Percentiles rank a stretch among this genome's conserved stretches.
Evolutionary conservation across 2,113 vertebrate genomes (phyloP).

Genomic region (Enhydra lutris): DNA sequence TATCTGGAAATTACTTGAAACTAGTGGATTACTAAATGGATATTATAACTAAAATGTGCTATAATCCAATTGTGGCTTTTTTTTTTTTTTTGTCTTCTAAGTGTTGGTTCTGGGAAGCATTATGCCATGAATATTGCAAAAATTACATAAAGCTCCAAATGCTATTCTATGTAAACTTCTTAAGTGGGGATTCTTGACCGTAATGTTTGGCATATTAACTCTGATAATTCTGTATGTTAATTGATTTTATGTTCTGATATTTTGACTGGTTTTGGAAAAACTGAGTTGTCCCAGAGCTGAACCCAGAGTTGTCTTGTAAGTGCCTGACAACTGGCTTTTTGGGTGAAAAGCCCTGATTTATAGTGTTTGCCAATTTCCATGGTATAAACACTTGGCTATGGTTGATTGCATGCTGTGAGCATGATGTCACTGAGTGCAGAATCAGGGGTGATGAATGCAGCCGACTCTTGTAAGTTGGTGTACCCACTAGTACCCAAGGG

Average conservation of each 20-base stretch:
- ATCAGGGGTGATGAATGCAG: background rate
- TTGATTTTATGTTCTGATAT: background rate
- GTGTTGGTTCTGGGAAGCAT: background rate
- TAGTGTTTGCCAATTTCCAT: background rate
- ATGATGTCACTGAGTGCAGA: background rate
- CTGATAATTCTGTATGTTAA: background rate
- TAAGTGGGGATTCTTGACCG: background rate
- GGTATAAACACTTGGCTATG: background rate
- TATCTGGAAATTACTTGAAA: slow-evolving; percentile 57
- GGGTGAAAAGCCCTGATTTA: background rate
- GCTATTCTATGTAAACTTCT: background rate
- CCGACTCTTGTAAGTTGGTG: fast-evolving
- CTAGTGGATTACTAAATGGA: background rate
- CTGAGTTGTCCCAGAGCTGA: background rate
- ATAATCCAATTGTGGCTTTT: background rate
- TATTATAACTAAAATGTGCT: background rate
- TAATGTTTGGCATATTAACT: background rate
- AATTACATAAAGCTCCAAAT: background rate
- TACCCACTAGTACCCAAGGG: background rate
- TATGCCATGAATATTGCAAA: background rate
- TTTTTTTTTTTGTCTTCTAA: slow-evolving; percentile 28
- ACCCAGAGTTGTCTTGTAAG: background rate
- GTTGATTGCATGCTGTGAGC: background rate
- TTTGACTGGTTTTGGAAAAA: background rate
- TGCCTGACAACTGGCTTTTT: background rate